phyloP scores from a whole-genome alignment of 2,888 invertebrate genomes.

The Artemia sinica region DNA sequence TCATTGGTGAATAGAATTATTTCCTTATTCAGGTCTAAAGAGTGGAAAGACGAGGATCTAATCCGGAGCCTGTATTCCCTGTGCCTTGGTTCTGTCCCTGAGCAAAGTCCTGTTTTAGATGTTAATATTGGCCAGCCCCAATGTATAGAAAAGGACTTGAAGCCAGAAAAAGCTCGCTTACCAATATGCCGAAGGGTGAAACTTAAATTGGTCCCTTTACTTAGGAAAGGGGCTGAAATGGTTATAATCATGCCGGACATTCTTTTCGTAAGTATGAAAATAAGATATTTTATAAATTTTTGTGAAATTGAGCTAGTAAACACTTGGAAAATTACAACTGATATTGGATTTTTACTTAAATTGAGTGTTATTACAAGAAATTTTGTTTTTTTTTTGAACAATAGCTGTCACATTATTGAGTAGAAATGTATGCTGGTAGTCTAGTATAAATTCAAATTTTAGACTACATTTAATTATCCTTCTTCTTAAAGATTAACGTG shows the following conservation, averaged over 20 bases:
- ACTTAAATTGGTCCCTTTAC: not conserved
- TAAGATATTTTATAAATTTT: too few relatives aligned
- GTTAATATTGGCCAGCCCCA: not conserved
- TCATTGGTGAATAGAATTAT: slow-evolving; percentile 19
- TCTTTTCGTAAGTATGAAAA: slow-evolving; percentile 3
- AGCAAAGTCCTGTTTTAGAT: slow-evolving; percentile 8
- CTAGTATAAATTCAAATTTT: too few relatives aligned
- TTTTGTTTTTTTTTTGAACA: too few relatives aligned
- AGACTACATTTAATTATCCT: too few relatives aligned
- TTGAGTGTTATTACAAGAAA: too few relatives aligned
- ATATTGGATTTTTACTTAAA: too few relatives aligned
- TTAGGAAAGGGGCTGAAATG: not conserved
- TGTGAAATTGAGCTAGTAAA: too few relatives aligned
- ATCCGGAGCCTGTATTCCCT: slow-evolving; percentile 58
- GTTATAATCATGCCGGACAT: not conserved
- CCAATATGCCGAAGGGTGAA: slow-evolving; percentile 1
- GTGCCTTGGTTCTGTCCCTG: slow-evolving; percentile 51
- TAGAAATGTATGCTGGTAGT: too few relatives aligned
- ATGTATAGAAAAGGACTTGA: not conserved
- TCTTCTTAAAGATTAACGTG: too few relatives aligned
- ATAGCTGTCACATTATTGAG: too few relatives aligned
- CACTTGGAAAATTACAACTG: too few relatives aligned
- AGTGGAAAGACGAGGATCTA: slow-evolving; percentile 53
- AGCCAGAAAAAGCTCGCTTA: not conserved
- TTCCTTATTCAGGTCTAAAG: slow-evolving; percentile 42